Evolutionary conservation across 2,113 vertebrate species (phyloP).

Genomic region (Struthidea cinerea): DNA sequence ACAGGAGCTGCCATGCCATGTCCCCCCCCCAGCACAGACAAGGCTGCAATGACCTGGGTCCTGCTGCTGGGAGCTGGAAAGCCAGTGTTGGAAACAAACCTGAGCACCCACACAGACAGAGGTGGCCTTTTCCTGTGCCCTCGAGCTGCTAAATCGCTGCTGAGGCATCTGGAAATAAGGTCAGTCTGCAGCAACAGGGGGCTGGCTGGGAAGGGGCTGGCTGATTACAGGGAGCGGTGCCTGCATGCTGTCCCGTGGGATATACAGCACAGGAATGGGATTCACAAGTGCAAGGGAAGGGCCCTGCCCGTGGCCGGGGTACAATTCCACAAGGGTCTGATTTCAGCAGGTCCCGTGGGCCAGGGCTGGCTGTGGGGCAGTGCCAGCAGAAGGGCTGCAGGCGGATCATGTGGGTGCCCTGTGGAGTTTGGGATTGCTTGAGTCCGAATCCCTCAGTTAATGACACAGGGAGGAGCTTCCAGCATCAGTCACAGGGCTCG

Average conservation of each 20-base stretch:
- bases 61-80: background rate
- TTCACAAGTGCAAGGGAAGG: background rate
- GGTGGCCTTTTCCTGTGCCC: background rate
- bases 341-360: background rate
- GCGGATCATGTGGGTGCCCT: fast-evolving
- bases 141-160: background rate
- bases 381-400: background rate
- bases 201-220: background rate
- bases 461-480: background rate
- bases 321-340: background rate
- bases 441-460: background rate
- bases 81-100: background rate
- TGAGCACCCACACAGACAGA: background rate
- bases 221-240: fast-evolving
- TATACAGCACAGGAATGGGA: background rate
- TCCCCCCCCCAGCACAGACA: background rate
- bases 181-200: background rate
- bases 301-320: background rate
- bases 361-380: background rate
- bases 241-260: background rate
- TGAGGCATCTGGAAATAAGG: background rate
- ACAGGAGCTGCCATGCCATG: background rate
- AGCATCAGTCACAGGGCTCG: fast-evolving
- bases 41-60: background rate
- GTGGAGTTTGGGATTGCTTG: background rate